phyloP scores from a whole-genome alignment of 1,140 invertebrate species.

The Drosophila novamexicana region DNA sequence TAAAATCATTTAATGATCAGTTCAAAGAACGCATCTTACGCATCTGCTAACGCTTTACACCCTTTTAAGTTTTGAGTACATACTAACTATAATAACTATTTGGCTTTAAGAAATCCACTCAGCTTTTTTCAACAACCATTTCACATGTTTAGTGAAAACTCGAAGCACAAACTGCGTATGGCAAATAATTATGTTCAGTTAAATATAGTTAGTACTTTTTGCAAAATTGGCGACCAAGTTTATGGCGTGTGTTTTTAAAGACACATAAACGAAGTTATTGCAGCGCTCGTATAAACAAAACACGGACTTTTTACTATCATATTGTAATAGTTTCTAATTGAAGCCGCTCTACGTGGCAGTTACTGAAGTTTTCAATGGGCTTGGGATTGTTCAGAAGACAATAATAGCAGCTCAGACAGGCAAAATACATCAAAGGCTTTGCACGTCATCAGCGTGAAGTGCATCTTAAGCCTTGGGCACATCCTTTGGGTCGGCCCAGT shows the following conservation, averaged over 20 bases:
- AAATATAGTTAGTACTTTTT: conserved; percentile 2
- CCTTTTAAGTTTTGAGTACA: too few species aligned
- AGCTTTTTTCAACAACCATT: not conserved
- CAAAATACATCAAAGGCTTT: not conserved
- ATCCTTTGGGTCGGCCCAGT: not conserved
- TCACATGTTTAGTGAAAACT: not conserved
- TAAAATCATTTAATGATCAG: too few species aligned
- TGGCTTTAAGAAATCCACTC: not conserved
- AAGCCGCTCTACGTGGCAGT: too few species aligned
- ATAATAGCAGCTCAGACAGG: not conserved
- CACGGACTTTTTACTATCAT: conserved; percentile 10
- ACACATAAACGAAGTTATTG: conserved; percentile 10
- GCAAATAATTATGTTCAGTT: not conserved
- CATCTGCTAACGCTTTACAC: too few species aligned
- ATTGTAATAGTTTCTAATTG: not conserved
- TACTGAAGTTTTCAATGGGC: not conserved
- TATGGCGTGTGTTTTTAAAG: not conserved
- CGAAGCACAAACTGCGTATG: conserved; percentile 10
- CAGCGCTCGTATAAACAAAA: conserved; percentile 8
- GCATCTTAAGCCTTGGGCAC: conserved; percentile 1
- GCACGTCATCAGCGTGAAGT: not conserved
- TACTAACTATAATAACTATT: too few species aligned
- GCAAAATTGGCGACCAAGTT: not conserved
- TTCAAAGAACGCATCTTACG: too few species aligned
- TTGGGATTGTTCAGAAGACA: not conserved